phyloP scores from a whole-genome alignment of 2,113 vertebrate genomes.

The Chaenogobius annularis region DNA sequence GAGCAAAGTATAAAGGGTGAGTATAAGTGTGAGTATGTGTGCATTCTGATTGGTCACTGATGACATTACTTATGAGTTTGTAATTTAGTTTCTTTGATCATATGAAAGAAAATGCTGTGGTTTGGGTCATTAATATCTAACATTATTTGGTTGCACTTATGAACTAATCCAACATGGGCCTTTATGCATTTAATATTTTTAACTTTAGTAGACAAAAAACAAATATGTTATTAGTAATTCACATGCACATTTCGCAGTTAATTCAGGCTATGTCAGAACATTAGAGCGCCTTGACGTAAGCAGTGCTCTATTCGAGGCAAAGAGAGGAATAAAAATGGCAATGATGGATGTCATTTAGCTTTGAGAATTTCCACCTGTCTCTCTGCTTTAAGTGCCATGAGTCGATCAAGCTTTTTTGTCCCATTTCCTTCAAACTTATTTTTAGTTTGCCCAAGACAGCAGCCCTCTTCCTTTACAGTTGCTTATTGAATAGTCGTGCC shows the following conservation, averaged over 20 bases:
- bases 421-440: not conserved
- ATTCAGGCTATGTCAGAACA: not conserved
- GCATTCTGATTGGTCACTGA: slow-evolving; percentile 6
- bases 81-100: slow-evolving; percentile 4
- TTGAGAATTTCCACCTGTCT: not conserved
- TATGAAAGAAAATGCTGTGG: not conserved
- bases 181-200: not conserved
- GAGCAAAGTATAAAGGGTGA: slow-evolving; percentile 58
- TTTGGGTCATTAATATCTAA: slow-evolving; percentile 14
- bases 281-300: slow-evolving; percentile 1
- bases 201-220: too few relatives aligned
- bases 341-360: slow-evolving; percentile 2
- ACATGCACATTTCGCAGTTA: not conserved
- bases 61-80: not conserved
- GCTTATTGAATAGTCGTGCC: too few relatives aligned
- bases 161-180: slow-evolving; percentile 9
- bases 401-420: not conserved
- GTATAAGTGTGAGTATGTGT: slow-evolving; percentile 37
- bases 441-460: not conserved
- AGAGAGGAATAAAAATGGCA: not conserved
- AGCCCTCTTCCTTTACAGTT: too few relatives aligned
- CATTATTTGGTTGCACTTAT: slow-evolving; percentile 25
- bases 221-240: too few relatives aligned
- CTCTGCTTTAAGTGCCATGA: not conserved
- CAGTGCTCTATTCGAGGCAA: not conserved